A percentile compares a stretch with the other conserved stretches of the same genome.
These are phyloP conservation scores for Ibycter americanus DNA, from an alignment of 2,797 vertebrate genomes.

Conservation along the genomic window DNA sequence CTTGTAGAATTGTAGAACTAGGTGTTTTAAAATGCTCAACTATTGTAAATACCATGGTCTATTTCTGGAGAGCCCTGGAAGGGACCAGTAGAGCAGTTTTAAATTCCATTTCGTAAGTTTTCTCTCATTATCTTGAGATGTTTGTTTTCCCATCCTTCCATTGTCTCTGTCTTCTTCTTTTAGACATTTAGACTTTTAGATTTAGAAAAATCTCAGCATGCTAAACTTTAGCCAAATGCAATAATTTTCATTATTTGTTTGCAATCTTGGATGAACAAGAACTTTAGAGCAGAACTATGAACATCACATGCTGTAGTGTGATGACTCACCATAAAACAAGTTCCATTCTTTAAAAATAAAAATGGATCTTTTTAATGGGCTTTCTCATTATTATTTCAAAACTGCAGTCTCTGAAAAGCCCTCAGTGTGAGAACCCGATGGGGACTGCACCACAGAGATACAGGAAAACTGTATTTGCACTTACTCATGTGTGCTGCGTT, in stretches of 20 bases:
- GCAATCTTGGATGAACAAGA: neutral
- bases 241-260: neutral
- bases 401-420: constrained; percentile 2
- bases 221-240: neutral
- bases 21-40: neutral
- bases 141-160: neutral
- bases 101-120: neutral
- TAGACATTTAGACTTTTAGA: too few species aligned
- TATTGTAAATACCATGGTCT: neutral
- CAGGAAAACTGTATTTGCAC: neutral
- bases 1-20: neutral
- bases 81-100: neutral
- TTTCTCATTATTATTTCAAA: constrained; percentile 61
- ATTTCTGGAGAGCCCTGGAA: neutral
- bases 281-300: neutral
- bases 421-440: neutral
- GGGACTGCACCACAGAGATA: neutral
- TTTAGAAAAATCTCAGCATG: neutral
- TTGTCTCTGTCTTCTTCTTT: neutral
- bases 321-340: neutral
- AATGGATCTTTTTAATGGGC: constrained; percentile 21
- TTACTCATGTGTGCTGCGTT: constrained; percentile 44
- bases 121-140: neutral
- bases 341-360: constrained; percentile 26
- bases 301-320: neutral